Conservation (phyloP, 2,888 invertebrate genomes). For the Suillia variegata region DNA sequence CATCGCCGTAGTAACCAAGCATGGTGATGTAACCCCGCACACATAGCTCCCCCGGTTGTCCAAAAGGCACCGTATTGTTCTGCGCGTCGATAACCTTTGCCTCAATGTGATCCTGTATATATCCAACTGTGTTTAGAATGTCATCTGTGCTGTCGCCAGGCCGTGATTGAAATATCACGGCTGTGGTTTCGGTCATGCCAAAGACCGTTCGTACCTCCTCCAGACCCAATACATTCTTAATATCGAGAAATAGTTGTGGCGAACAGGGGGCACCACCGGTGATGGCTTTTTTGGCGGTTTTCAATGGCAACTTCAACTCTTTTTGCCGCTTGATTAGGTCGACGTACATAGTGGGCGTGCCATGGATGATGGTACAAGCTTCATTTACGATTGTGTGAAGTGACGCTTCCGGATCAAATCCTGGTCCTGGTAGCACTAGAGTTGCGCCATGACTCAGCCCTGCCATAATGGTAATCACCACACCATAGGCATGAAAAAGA, state of each 20-base stretch:
- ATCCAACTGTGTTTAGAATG: constrained; percentile 64
- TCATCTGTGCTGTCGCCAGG: constrained; percentile 61
- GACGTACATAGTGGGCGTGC: constrained; percentile 87
- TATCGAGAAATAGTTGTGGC: constrained; percentile 65
- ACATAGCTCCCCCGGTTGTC: constrained; percentile 74
- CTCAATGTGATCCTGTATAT: constrained; percentile 66
- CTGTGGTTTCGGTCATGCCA: constrained; percentile 68
- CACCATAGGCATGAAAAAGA: constrained; percentile 83
- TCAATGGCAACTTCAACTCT: constrained; percentile 61
- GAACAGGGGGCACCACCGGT: constrained; percentile 78
- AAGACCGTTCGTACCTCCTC: constrained; percentile 64
- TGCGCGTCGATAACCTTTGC: constrained; percentile 67
- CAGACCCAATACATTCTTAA: constrained; percentile 62
- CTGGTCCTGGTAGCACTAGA: constrained; percentile 66
- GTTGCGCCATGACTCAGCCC: constrained; percentile 68
- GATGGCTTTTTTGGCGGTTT: constrained; percentile 65
- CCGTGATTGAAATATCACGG: constrained; percentile 64
- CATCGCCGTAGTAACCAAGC: constrained; percentile 77
- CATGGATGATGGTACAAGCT: constrained; percentile 74
- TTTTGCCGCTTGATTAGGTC: constrained; percentile 69
- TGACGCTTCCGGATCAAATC: constrained; percentile 68
- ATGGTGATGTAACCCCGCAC: constrained; percentile 74
- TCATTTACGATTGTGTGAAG: constrained; percentile 71
- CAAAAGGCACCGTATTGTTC: constrained; percentile 69
- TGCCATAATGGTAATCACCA: constrained; percentile 67